A percentile compares a stretch with the other conserved stretches of the same genome.
These are phyloP conservation scores for Eutolmus rufibarbis DNA, from an alignment of 2,888 invertebrate species.

Conservation along the genomic window DNA sequence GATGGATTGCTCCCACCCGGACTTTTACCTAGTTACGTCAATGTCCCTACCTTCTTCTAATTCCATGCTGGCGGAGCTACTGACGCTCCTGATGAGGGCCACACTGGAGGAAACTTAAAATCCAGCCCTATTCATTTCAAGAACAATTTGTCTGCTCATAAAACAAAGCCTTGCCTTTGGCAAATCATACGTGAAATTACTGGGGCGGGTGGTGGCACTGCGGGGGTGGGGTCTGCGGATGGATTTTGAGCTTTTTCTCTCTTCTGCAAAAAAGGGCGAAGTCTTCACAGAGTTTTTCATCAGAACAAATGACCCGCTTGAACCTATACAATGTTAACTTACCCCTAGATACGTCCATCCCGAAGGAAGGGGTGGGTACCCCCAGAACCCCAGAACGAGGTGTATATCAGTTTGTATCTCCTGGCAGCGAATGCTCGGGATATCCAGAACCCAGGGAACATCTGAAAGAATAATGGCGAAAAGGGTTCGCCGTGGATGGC, in stretches of 20 bases:
- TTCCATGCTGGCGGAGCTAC: slow-evolving; percentile 4
- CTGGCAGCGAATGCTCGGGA: neutral
- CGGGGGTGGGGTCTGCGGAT: neutral
- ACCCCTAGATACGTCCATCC: slow-evolving; percentile 38
- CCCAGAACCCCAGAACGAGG: neutral
- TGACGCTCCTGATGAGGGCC: slow-evolving; percentile 32
- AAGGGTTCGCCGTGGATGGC: slow-evolving; percentile 8
- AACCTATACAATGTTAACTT: slow-evolving; percentile 40
- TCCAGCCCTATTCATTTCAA: slow-evolving; percentile 45
- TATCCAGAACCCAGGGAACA: slow-evolving; percentile 7
- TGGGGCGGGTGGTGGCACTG: neutral
- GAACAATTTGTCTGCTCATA: slow-evolving; percentile 47
- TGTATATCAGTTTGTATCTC: slow-evolving; percentile 17
- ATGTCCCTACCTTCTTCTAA: neutral
- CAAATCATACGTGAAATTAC: slow-evolving; percentile 47
- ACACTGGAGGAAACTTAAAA: slow-evolving; percentile 41
- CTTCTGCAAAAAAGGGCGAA: slow-evolving; percentile 15
- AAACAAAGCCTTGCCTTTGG: slow-evolving; percentile 47
- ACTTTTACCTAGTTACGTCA: neutral
- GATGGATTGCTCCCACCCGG: neutral
- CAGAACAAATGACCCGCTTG: slow-evolving; percentile 41
- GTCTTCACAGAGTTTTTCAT: slow-evolving; percentile 38
- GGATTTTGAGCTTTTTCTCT: slow-evolving; percentile 29
- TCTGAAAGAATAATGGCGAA: slow-evolving; percentile 29
- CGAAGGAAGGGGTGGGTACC: neutral